phyloP scores from a whole-genome alignment of 2,797 vertebrate species.

The Scarus forsteni region DNA sequence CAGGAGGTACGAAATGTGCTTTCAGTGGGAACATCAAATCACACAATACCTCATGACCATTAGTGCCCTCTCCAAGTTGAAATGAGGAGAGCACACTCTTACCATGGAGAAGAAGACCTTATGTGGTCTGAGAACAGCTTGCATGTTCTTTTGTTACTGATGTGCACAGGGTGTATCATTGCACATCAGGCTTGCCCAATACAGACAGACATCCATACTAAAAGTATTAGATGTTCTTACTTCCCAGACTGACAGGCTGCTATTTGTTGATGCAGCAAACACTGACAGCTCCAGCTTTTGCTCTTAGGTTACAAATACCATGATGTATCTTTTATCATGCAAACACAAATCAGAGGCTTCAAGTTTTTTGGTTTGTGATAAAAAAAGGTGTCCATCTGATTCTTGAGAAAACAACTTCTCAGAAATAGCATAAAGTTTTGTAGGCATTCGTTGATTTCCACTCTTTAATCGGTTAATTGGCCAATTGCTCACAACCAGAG shows the following conservation, averaged over 20 bases:
- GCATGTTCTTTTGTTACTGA: slow-evolving; percentile 21
- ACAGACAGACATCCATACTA: slow-evolving; percentile 10
- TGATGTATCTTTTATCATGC: not conserved
- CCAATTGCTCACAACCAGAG: too few species aligned
- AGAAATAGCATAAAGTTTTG: too few species aligned
- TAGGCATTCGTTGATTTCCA: too few species aligned
- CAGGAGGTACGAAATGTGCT: slow-evolving; percentile 53
- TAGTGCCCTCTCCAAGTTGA: slow-evolving; percentile 27
- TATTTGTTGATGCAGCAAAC: slow-evolving; percentile 16
- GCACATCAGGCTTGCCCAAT: slow-evolving; percentile 29
- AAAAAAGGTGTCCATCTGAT: too few species aligned
- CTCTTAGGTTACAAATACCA: slow-evolving; percentile 15
- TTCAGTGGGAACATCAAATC: slow-evolving; percentile 32
- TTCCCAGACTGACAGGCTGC: not conserved
- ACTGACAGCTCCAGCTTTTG: slow-evolving; percentile 3
- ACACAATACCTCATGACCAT: slow-evolving; percentile 37
- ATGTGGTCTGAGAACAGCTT: slow-evolving; percentile 2
- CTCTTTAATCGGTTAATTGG: too few species aligned
- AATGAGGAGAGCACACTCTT: slow-evolving; percentile 24
- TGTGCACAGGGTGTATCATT: slow-evolving; percentile 5
- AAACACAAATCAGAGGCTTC: not conserved
- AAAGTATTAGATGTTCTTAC: slow-evolving; percentile 3
- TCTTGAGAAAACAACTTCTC: too few species aligned
- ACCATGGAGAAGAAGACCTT: slow-evolving; percentile 17
- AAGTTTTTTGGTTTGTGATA: too few species aligned